Evolutionary conservation across 1,140 invertebrate genomes (phyloP), one percentile per base, ranked within the genome.

Genomic region (Arion vulgaris): DNA sequence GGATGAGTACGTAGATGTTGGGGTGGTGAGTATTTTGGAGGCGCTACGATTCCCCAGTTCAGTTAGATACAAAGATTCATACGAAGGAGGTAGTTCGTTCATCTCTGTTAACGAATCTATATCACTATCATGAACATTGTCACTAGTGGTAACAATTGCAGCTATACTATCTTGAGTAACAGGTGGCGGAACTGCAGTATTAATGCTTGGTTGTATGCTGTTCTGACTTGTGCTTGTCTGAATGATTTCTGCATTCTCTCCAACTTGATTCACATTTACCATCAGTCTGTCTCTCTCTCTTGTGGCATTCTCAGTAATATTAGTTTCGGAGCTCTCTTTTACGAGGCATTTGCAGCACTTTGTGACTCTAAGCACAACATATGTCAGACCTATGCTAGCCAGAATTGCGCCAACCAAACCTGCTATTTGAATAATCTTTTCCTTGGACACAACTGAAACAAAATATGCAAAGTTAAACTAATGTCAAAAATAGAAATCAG

Each of bases 21-120:
- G 32, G 76, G 76, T 41, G 76, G 76, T 0, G 76, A 66, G 39
- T 78, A 78, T 23, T 78, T 68, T 0, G 76, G 76, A 66, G 76
- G 76, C 23, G 28, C 39, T 11, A 78, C 34, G 2, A 45, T 75
- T 45, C 4, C 76, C 76, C 13, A 26, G 76, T 68, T 78, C 76
- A 38, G 38, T 66, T 1, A 78, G 53, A 45, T 78, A 78, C 23
- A 78, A 45, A 66, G 76, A 78, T 39, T 78, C 76, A 53, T 78
- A 78, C 13, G 76, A 78, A 41, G 76, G 76, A 17, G 76, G 76
- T 19, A 26, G 76, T 53, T 78, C 76, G 45, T 78, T 66, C 38
- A 78, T 32, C 5, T 66, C 76, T 2, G 15, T 53, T 32, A 78
- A 39, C 15, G 76, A 78, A 66, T 78, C 76, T 26, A 36, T 57